These are phyloP conservation scores for Halotydeus destructor DNA, from an alignment of 1,140 invertebrate species.

Conservation along the genomic window DNA sequence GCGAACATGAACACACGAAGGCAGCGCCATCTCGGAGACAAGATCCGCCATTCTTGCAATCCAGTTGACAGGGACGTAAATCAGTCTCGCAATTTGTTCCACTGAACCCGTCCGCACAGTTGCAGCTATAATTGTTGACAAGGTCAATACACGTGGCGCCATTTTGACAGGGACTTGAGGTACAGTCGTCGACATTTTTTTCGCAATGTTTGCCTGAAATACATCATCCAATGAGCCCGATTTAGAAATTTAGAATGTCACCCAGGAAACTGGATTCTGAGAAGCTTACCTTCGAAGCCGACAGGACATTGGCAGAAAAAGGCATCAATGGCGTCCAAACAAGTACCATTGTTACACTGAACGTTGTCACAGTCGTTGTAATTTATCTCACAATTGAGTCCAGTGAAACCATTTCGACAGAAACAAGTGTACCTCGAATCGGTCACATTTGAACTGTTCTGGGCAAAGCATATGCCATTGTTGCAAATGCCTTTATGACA, in stretches of 20 bases:
- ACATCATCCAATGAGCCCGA: too few relatives aligned
- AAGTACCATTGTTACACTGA: constrained; percentile 41
- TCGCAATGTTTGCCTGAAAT: constrained; percentile 69
- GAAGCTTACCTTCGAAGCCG: constrained; percentile 28
- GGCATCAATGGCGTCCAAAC: constrained; percentile 32
- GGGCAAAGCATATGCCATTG: too few relatives aligned
- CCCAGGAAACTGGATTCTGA: too few relatives aligned
- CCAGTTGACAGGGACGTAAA: too few relatives aligned
- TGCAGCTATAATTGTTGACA: constrained; percentile 39
- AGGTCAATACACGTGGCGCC: constrained; percentile 76
- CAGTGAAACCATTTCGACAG: constrained; percentile 36
- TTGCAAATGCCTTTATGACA: too few relatives aligned
- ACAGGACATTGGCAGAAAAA: constrained; percentile 2
- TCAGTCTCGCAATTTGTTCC: constrained; percentile 8
- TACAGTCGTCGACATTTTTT: constrained; percentile 26
- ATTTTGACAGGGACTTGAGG: constrained; percentile 36
- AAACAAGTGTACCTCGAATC: constrained; percentile 58
- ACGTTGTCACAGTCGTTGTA: constrained; percentile 1
- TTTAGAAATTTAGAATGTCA: too few relatives aligned
- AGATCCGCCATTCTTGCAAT: too few relatives aligned
- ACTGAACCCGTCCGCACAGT: constrained; percentile 17
- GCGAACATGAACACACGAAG: neutral
- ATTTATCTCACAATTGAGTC: constrained; percentile 1
- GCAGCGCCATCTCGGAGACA: too few relatives aligned
- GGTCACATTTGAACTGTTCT: too few relatives aligned